Evolutionary conservation across 2,888 invertebrate species (phyloP), one percentile per base, ranked within the genome.

Genomic region (Drosophila limbata): DNA sequence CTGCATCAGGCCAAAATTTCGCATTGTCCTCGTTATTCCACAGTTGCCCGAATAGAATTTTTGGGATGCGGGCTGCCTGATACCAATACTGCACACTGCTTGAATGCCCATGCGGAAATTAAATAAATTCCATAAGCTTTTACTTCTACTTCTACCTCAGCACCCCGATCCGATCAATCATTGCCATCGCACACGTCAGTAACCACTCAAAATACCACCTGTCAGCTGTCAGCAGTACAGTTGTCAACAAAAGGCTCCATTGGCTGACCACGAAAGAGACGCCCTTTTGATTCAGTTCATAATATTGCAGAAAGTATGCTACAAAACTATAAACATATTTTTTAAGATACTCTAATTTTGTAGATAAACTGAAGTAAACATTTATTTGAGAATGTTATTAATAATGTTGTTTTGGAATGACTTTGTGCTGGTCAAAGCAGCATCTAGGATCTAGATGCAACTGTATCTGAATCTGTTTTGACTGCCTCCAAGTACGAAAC

Each of bases 121-220:
- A 88, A 83, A 83, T 88, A 85, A 88, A 88, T 83, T 85, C 69
- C 74, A 74, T 70, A 67, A 72, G 65, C 79, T 63, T 45, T 25
- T 45, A 15, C n/a, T 42, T 42, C n/a, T 56, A 35, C 51, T 47
- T 77, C 25, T 25, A 6, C 6, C 6, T 6, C 37, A 53, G 42
- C 45, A 53, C 52, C 66, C 73, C 53, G 77, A 77, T 74, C 73
- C 53, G 77, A 77, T 74, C 74, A 77, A 70, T 66, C 75, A 69
- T 75, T 39, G 63, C 45, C 63, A 50, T 50, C 51, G 48, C 73
- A 67, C 63, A 78, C 82, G 70, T 79, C 85, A 79, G 64, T 56
- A 50, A 64, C 66, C 74, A 66, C 66, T 73, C 64, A 71, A 88
- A 82, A 64, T 71, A 70, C 68, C 77, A 81, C 66, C 78, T 86